A percentile compares a stretch with the other conserved stretches of the same genome.
phyloP scores from a whole-genome alignment of 2,113 vertebrate species.

The Larimichthys crocea region DNA sequence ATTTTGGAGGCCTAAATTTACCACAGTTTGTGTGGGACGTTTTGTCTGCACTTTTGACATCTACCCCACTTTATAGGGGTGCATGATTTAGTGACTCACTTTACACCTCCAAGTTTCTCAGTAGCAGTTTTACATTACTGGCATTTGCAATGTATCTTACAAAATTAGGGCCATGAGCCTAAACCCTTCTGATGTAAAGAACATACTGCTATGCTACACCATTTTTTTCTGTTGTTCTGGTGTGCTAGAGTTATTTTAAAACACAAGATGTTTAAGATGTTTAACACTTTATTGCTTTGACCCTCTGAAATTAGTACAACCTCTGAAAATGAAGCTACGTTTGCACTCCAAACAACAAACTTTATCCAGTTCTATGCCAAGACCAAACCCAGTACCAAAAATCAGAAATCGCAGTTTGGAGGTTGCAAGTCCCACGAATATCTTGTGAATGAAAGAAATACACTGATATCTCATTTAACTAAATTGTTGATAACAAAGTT shows the following conservation, averaged over 20 bases:
- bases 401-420: neutral
- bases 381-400: neutral
- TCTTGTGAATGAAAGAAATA: neutral
- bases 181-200: neutral
- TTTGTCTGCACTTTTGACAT: no score
- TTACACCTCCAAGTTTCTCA: neutral
- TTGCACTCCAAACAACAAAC: neutral
- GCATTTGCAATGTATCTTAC: neutral
- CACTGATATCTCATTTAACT: neutral
- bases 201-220: no score
- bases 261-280: no score
- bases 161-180: neutral
- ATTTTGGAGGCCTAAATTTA: no score
- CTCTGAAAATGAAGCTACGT: neutral
- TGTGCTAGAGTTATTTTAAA: no score
- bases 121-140: neutral
- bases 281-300: no score
- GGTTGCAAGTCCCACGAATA: no score
- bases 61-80: no score
- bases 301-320: no score
- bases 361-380: neutral
- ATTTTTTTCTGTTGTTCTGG: neutral
- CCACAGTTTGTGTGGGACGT: no score
- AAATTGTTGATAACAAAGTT: neutral
- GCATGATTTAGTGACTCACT: no score